Evolutionary conservation across 2,797 vertebrate species (phyloP), one percentile per base, ranked within the genome.

Genomic region (Sciurus vulgaris): DNA sequence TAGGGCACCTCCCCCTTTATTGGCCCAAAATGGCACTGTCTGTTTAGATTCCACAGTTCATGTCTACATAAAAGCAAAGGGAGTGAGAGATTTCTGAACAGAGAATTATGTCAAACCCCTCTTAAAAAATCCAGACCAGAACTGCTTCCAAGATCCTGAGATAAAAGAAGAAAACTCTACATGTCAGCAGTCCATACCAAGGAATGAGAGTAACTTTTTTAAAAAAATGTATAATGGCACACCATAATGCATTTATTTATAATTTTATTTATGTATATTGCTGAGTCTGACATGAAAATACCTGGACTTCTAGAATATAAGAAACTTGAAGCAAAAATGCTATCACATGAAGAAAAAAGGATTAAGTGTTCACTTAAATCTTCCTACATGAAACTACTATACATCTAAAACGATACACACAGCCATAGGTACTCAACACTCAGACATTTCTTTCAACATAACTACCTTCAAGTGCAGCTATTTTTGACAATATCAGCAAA

Each of bases 221-320:
- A 33, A 38, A 38, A 38, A 3, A 15, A 5, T 14, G 3, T 49
- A 3, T 24, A 18, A 41, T 0, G 11, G 33, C 3, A 11, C 10
- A 4, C 2, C 61, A 30, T 3, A 2, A 9, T 0, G 47, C 41
- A 35, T 79, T 47, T 11, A 28, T 2, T 51, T 33, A 13, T 20
- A 22, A 73, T 1, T n/a, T 8, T 6, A 47, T 35, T 26, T 9
- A 88, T 10, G 15, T 5, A 28, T 24, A n/a, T 5, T n/a, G 35
- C 4, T 14, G 41, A 56, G 22, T 24, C 65, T 4, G 3, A 73
- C 44, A 51, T 9, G 22, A n/a, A 85, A 83, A 88, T 1, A 15
- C 41, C 13, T 18, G 47, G 41, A 61, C 20, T 2, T 1, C 41
- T 74, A 35, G 63, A 65, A 17, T 13, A 33, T 12, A 17, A 79